Percentiles rank a stretch among this genome's conserved stretches.
Conservation (phyloP, 2,888 invertebrate genomes). For the Chloroclysta siterata region DNA sequence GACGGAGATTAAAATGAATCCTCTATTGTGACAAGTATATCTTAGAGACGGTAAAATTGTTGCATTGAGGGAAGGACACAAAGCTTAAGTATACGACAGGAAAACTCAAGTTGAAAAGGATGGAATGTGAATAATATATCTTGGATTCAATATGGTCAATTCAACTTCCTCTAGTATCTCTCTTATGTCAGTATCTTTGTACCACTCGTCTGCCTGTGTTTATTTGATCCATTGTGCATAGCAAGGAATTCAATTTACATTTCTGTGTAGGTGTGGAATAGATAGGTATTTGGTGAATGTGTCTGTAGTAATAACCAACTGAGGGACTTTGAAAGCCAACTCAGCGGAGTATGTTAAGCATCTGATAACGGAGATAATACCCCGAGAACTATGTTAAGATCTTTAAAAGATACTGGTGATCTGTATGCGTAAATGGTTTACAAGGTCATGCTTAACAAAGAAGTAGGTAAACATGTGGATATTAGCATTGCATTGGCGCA, state of each 20-base stretch:
- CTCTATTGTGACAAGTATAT: too few species aligned
- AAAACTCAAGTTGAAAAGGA: not conserved
- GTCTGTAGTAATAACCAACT: too few species aligned
- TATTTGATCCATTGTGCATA: not conserved
- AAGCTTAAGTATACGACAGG: not conserved
- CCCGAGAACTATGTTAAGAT: conserved; percentile 11
- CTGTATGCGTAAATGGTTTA: conserved; percentile 19
- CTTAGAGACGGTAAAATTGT: too few species aligned
- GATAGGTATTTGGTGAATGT: conserved; percentile 41
- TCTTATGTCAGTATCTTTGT: not conserved
- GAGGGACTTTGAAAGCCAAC: conserved; percentile 30
- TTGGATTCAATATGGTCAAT: not conserved
- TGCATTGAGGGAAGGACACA: not conserved
- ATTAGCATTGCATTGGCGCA: not conserved
- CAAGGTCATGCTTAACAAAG: conserved; percentile 8
- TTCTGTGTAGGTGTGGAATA: conserved; percentile 47
- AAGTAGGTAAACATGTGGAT: conserved; percentile 3
- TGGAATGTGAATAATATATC: not conserved
- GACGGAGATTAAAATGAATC: too few species aligned
- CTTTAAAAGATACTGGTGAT: conserved; percentile 10
- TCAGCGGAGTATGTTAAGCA: conserved; percentile 42
- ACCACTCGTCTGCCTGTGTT: not conserved
- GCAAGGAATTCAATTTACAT: conserved; percentile 6
- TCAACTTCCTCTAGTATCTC: not conserved
- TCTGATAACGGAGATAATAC: conserved; percentile 37